phyloP scores from a whole-genome alignment of 2,113 vertebrate genomes.

The Sphaerodactylus townsendi region DNA sequence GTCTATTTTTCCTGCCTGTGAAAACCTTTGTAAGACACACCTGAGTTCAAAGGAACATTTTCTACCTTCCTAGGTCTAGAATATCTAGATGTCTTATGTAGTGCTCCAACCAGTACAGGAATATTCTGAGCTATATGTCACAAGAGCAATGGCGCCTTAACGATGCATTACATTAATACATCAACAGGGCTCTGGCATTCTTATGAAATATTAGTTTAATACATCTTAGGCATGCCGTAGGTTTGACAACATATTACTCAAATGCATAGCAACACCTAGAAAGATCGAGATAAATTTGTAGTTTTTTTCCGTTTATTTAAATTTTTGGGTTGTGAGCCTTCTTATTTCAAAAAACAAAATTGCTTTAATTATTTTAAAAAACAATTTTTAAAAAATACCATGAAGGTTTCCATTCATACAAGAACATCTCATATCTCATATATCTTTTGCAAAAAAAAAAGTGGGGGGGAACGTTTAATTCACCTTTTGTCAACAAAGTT shows the following conservation, averaged over 20 bases:
- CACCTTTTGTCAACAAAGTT: background rate
- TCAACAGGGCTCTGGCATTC: constrained; percentile 70
- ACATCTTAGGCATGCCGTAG: constrained; percentile 57
- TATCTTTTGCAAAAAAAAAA: background rate
- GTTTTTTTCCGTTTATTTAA: constrained; percentile 58
- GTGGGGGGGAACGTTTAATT: background rate
- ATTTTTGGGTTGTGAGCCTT: constrained; percentile 8
- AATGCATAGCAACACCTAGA: constrained; percentile 67
- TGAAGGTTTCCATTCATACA: constrained; percentile 14
- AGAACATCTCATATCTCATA: background rate
- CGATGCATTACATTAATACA: constrained; percentile 69
- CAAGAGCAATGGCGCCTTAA: constrained; percentile 69
- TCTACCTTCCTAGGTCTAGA: constrained; percentile 41
- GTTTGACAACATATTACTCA: constrained; percentile 64
- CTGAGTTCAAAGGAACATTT: constrained; percentile 26
- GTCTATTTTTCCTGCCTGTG: constrained; percentile 16
- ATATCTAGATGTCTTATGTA: constrained; percentile 48
- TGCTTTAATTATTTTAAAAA: too few relatives aligned
- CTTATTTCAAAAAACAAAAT: constrained; percentile 45
- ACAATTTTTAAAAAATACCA: background rate
- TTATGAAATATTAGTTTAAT: constrained; percentile 69
- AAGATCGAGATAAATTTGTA: constrained; percentile 63
- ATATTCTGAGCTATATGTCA: constrained; percentile 68
- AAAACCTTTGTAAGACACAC: constrained; percentile 30
- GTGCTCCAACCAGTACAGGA: constrained; percentile 53